These are phyloP conservation scores for Phengaris arion DNA, from an alignment of 2,888 invertebrate species.

Conservation along the genomic window DNA sequence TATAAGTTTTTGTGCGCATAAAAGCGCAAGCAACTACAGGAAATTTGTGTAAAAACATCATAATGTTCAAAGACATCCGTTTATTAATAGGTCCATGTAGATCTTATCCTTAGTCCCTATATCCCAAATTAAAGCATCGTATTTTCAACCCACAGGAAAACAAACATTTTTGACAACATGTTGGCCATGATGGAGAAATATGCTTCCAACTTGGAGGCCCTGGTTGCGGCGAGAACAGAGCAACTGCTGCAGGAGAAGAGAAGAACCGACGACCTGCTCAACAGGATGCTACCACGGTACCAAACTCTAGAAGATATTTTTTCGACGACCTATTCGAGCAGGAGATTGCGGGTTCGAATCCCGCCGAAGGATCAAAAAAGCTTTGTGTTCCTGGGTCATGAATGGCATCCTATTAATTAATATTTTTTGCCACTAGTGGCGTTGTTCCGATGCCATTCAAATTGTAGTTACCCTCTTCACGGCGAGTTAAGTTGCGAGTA, in stretches of 20 bases:
- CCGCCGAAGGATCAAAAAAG: no score
- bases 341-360: no score
- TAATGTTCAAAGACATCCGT: neutral
- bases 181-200: conserved; percentile 94
- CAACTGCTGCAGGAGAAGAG: conserved; percentile 90
- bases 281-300: conserved; percentile 92
- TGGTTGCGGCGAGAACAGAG: conserved; percentile 90
- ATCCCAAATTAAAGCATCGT: neutral
- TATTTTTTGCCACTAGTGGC: no score
- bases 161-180: conserved; percentile 94
- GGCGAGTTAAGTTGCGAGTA: no score
- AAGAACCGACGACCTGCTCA: conserved; percentile 89
- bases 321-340: no score
- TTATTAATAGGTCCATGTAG: neutral
- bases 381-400: no score
- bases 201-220: conserved; percentile 89
- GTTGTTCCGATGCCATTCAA: no score
- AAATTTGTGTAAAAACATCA: neutral
- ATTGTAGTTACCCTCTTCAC: no score
- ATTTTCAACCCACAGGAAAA: conserved; percentile 76
- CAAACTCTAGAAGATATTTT: conserved; percentile 31
- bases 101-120: neutral
- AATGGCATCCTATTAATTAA: no score
- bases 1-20: neutral
- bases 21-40: neutral